Conservation (phyloP, 2,888 invertebrate species). For the Arrhopalites spinosus region DNA sequence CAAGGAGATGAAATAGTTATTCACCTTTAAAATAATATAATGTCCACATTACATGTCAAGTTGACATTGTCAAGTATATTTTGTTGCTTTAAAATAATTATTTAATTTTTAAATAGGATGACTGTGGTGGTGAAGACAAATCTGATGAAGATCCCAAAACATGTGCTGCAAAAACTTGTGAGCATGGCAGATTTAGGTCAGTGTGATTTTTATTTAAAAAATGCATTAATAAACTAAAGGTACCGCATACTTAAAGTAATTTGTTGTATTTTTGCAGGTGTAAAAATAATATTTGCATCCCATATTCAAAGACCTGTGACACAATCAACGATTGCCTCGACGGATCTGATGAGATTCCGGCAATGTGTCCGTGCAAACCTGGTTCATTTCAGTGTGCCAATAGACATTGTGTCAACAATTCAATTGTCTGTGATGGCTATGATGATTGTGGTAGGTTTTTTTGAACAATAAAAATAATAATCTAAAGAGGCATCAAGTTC, state of each 20-base stretch:
- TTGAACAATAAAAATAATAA: neutral
- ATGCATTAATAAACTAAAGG: neutral
- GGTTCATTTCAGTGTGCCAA: constrained; percentile 58
- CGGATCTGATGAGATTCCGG: constrained; percentile 30
- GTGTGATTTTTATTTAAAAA: no score
- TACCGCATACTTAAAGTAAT: neutral
- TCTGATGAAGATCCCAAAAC: constrained; percentile 67
- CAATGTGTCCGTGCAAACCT: constrained; percentile 37
- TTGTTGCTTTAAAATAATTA: neutral
- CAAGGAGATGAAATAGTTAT: no score
- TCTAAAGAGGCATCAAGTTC: neutral
- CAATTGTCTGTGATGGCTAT: constrained; percentile 57
- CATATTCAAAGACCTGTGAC: constrained; percentile 65
- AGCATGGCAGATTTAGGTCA: constrained; percentile 58
- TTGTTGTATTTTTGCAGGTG: constrained; percentile 59
- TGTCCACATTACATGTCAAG: no score
- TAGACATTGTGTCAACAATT: constrained; percentile 58
- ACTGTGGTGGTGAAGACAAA: constrained; percentile 69
- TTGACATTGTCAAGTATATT: no score
- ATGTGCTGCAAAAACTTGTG: constrained; percentile 60
- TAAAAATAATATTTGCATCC: constrained; percentile 65
- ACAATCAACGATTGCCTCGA: constrained; percentile 34
- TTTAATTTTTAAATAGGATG: constrained; percentile 55
- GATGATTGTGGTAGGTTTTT: constrained; percentile 55
- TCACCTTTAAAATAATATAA: no score